Evolutionary conservation across 1,140 invertebrate genomes (phyloP), one percentile per base, ranked within the genome.

Genomic region (Sipha flava): DNA sequence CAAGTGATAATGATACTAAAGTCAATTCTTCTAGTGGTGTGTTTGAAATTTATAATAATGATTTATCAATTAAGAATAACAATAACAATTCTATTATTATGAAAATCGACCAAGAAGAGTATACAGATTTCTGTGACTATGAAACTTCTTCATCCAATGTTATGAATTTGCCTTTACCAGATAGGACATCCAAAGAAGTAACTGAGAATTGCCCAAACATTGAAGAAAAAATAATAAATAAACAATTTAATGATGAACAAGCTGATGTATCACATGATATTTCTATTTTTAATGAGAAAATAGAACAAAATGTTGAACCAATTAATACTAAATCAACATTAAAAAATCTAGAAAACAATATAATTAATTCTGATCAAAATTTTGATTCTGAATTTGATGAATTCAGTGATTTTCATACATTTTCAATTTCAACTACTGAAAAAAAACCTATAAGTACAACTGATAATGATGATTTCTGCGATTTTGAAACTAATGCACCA

Each of bases 351-450:
- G n/a, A 29, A 16, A 10, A 10, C 43, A 26, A 43, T 40, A 16
- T 29, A 14, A 77, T 18, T 54, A 59, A 77, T 26, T 23, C 18
- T 59, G 47, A 59, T 18, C 3, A 77, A 43, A 43, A 77, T 23
- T 59, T 34, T 9, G 73, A 43, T 59, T 34, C 47, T 7, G 73
- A 77, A 43, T 59, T 59, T 59, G 52, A 43, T 43, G 52, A 77
- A 43, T 77, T 77, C 7, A 43, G 34, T 59, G 73, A 77, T 57
- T 77, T 77, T 43, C 73, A 77, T 77, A 16, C 23, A 59, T 77
- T 54, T 57, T 37, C 66, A n/a, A 54, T 2, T 14, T 21, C 14
- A n/a, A 12, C 34, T 16, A 9, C 5, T 6, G n/a, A 40, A 43
- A 54, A 52, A 2, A 43, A 75, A 29, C 12, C 31, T 10, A 37